Evolutionary conservation across 1,140 invertebrate species (phyloP), one percentile per base, ranked within the genome.

Genomic region (Ceratina calcarata): DNA sequence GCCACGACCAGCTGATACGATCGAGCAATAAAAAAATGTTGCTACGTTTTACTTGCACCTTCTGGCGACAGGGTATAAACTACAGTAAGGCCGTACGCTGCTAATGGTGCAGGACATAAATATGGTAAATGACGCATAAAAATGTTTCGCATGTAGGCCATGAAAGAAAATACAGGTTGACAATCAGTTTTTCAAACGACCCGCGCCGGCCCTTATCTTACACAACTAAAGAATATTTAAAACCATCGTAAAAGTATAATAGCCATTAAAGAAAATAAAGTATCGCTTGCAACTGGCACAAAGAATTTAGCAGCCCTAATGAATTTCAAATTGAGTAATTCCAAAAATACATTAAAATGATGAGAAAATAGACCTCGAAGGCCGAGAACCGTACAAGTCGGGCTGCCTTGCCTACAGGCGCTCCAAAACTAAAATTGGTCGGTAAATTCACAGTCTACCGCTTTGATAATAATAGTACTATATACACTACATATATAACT

Each of bases 71-170:
- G 64, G 16, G 24, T 65, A 58, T 51, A 53, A 78, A 82, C 22
- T 55, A 60, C 7, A 7, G 24, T 71, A 49, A 69, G 18, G 13
- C 27, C 60, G 53, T 32, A 32, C 18, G 22, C 18, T 70, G 32
- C 32, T 55, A 53, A 53, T 80, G 70, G 55, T 32, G 58, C 61
- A 55, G 20, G 15, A 24, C 61, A 69, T 64, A 70, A 74, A 60
- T 67, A 51, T 18, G 20, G 37, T 64, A 69, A 80, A 75, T 65
- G 76, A 84, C 65, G 37, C 53, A 81, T 83, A 83, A 83, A 68
- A 77, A n/a, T 32, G 49, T 76, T 84, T 78, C 73, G 22, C 37
- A 75, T 78, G 53, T 69, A 69, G 73, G 32, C 67, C 74, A 76
- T 62, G 62, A 45, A 74, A 27, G 62, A 18, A 82, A 74, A 81